Conservation (phyloP, 2,888 invertebrate species). For the Athalia cordata region DNA sequence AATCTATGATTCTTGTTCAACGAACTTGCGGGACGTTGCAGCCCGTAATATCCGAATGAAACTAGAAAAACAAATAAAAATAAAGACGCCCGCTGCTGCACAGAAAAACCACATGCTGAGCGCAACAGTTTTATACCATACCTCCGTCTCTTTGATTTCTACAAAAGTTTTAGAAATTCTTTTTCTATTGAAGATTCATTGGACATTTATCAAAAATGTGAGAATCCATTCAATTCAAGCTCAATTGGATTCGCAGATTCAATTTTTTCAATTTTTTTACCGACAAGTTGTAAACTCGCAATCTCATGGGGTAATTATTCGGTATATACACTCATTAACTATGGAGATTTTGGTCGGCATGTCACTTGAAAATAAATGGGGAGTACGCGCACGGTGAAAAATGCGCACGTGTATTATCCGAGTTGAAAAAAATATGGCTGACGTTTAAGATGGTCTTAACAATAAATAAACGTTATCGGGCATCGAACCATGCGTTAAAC, state of each 20-base stretch:
- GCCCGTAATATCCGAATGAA: background rate
- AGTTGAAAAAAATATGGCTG: slow-evolving; percentile 6
- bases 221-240: too few relatives aligned
- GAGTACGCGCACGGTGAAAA: background rate
- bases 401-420: background rate
- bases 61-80: too few relatives aligned
- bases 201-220: too few relatives aligned
- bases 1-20: slow-evolving; percentile 20
- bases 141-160: background rate
- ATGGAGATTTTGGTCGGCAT: background rate
- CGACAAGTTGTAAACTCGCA: too few relatives aligned
- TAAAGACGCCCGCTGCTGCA: background rate
- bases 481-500: slow-evolving; percentile 44
- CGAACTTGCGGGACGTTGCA: background rate
- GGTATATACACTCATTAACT: background rate
- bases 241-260: too few relatives aligned
- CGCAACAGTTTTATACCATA: slow-evolving; percentile 12
- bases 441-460: slow-evolving; percentile 38
- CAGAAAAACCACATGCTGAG: slow-evolving; percentile 17
- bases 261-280: too few relatives aligned
- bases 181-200: too few relatives aligned
- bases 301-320: slow-evolving; percentile 15
- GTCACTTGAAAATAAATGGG: background rate
- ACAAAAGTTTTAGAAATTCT: too few relatives aligned
- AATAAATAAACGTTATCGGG: slow-evolving; percentile 46